These are phyloP conservation scores for Agelaius tricolor DNA, from an alignment of 2,113 vertebrate species.

Conservation along the genomic window DNA sequence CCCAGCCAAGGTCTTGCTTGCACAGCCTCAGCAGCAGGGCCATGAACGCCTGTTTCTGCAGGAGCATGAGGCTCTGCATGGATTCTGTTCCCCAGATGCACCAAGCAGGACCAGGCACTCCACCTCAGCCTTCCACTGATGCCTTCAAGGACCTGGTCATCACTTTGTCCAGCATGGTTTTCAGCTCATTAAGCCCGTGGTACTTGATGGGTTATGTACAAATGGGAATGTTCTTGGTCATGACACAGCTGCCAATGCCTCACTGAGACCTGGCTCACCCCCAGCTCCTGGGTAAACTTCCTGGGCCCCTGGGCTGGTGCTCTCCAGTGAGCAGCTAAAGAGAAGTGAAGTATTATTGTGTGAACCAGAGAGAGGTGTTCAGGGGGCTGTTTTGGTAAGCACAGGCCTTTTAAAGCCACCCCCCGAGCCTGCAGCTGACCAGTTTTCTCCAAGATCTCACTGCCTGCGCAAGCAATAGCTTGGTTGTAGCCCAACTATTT, in stretches of 20 bases:
- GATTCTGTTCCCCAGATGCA: not conserved
- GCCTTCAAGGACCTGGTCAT: not conserved
- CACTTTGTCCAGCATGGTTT: not conserved
- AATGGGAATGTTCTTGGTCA: not conserved
- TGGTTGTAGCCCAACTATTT: not conserved
- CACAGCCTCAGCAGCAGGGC: not conserved
- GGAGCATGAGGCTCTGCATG: fast-evolving
- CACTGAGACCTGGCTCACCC: not conserved
- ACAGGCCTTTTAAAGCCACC: not conserved
- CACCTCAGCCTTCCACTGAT: not conserved
- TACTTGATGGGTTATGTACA: not conserved
- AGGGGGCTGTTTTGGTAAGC: not conserved
- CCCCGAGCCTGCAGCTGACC: not conserved
- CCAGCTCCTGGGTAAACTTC: not conserved
- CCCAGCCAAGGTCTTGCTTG: too few relatives aligned
- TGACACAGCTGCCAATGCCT: not conserved
- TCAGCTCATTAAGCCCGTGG: not conserved
- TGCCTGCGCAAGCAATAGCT: not conserved
- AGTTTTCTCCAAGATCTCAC: not conserved
- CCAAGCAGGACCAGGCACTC: not conserved
- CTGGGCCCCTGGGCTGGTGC: not conserved
- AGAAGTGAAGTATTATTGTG: not conserved
- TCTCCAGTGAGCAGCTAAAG: not conserved
- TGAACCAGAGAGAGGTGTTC: not conserved
- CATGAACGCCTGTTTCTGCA: not conserved